Evolutionary conservation across 2,797 vertebrate genomes (phyloP).

Genomic region (Chelidonichthys spinosus): DNA sequence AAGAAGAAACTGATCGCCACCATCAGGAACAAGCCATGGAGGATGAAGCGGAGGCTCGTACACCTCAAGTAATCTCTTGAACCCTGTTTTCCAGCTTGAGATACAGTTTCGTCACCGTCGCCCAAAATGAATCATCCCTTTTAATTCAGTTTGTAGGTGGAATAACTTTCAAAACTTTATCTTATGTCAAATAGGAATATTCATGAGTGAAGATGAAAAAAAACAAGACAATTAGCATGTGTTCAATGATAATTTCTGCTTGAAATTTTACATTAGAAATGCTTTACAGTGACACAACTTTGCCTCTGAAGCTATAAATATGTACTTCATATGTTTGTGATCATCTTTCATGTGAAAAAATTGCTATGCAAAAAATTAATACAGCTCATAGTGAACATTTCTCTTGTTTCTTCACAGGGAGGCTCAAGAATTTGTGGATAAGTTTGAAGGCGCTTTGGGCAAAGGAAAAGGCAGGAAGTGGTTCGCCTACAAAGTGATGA

Average conservation of each 20-base stretch:
- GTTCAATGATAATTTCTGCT: neutral
- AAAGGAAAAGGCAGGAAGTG: conserved; percentile 95
- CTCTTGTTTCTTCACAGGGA: conserved; percentile 82
- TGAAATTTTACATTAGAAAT: neutral
- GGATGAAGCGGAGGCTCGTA: conserved; percentile 90
- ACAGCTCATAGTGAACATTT: neutral
- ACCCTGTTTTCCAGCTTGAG: neutral
- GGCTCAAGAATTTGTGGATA: conserved; percentile 95
- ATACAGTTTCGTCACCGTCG: neutral
- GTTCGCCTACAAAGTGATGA: conserved; percentile 96
- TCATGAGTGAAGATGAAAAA: neutral
- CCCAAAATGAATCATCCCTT: neutral
- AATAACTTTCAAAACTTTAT: neutral
- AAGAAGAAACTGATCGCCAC: conserved; percentile 95
- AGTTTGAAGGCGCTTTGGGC: conserved; percentile 96
- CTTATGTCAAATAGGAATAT: neutral
- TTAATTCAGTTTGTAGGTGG: neutral
- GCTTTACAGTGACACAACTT: neutral
- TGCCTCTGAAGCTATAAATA: neutral
- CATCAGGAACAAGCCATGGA: conserved; percentile 96
- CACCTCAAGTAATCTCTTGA: conserved; percentile 86
- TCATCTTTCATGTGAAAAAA: neutral
- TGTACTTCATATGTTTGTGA: neutral
- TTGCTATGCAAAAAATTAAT: neutral
- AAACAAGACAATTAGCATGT: neutral